Base-by-base conservation (phyloP, 2,797 vertebrate genomes). In the Girardinus metallicus region DNA sequence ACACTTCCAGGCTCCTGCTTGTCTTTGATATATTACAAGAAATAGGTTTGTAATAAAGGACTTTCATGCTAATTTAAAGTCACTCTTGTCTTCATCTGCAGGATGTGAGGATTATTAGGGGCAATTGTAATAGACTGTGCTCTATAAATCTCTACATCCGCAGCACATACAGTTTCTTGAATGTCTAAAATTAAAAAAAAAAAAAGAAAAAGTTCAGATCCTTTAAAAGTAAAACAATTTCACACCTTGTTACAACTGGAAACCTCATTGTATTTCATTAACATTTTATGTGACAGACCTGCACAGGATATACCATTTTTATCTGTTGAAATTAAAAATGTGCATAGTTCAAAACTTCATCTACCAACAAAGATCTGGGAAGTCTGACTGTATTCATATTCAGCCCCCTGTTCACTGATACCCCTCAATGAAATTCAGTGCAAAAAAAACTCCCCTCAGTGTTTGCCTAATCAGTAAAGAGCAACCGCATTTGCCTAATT, bases 51-150 rank as follows among this genome's bases (percentile, higher is more conserved):
- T 72, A 85, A 89, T 88, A 80, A 85, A 88, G 78, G 64, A 86
- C 89, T 86, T 85, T 87, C 81, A 89, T 74, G 84, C 86, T 75
- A 83, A 87, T 90, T 89, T 80, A 47, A 83, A 87, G 81, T 47
- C 26, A 78, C 84, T 78, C 76, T 18, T 18, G 64, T 83, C 81
- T 66, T 84, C 73, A 29, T 87, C 80, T 73, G 57, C 81, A 73
- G 64, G 10, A 70, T 70, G 44, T 39, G 75, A 75, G 87, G 79
- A 83, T 90, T 86, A 86, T 88, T 79, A 41, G 72, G 71, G 78
- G 75, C n/a, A 49, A 68, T 26, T 73, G 76, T 72, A 60, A 83
- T 31, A 36, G 77, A 53, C 36, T 47, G 64, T 74, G n/a, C 8
- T 49, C 72, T 46, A 73, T 73, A 62, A 57, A 80, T 64, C 70